phyloP scores from a whole-genome alignment of 2,888 invertebrate species.

The Amphipoea oculea region DNA sequence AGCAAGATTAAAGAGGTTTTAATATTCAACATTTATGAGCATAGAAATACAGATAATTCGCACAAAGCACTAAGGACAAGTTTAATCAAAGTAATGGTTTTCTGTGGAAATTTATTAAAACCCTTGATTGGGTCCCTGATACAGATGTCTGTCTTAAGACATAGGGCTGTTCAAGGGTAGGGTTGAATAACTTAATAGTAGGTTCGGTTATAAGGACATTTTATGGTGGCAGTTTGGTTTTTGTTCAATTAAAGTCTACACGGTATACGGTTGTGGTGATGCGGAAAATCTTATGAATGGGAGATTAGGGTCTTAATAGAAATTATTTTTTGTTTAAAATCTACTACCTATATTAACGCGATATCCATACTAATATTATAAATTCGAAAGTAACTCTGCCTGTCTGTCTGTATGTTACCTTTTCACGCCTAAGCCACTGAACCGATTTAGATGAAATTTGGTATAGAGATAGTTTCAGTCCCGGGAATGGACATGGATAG shows the following conservation, averaged over 20 bases:
- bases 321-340: neutral
- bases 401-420: no score
- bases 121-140: slow-evolving; percentile 57
- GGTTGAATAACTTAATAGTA: slow-evolving; percentile 34
- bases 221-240: neutral
- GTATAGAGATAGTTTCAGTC: no score
- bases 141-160: slow-evolving; percentile 43
- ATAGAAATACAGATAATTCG: slow-evolving; percentile 33
- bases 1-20: slow-evolving; percentile 20
- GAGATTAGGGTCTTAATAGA: neutral
- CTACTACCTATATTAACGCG: no score
- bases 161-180: slow-evolving; percentile 19
- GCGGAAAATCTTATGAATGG: neutral
- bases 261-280: neutral
- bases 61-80: slow-evolving; percentile 31
- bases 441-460: no score
- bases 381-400: no score
- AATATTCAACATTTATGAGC: slow-evolving; percentile 21
- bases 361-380: no score
- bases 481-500: no score
- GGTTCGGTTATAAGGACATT: neutral
- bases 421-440: no score
- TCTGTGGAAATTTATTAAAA: slow-evolving; percentile 55
- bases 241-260: slow-evolving; percentile 14
- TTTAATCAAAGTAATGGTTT: slow-evolving; percentile 64